Evolutionary conservation across 2,888 invertebrate species (phyloP), one percentile per base, ranked within the genome.

Genomic region (Drosophila subquinaria): DNA sequence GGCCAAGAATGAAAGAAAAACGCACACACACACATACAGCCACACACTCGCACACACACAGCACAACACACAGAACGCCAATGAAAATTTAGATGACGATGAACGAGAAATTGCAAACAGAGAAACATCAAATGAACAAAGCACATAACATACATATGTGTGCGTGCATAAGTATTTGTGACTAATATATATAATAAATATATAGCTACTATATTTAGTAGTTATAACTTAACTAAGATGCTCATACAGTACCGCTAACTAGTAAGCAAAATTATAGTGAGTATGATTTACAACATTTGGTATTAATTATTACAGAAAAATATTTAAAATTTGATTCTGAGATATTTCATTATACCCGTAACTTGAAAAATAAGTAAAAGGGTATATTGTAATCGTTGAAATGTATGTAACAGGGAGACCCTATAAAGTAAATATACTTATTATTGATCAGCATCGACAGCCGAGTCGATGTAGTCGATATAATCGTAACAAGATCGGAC

Each of bases 61-160:
- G 45, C 65, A 69, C 76, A 76, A 61, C 69, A 56, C 73, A 67
- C 73, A 69, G 45, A 69, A 69, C 64, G 64, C 73, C 76, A 67
- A 73, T 78, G 82, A 77, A 88, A 83, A 83, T 83, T 88, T 75
- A 83, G 73, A 77, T 78, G 76, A 65, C 65, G 75, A 38, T 55
- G 66, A 67, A 67, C 57, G 50, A 65, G 73, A 62, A 78, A 68
- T 62, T 77, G 67, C 73, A 40, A 73, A 60, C 42, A 30, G 52
- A 57, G 60, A 15, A 48, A 38, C 38, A 30, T 38, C 36, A 59
- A 69, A 75, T 53, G 45, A 47, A 65, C 30, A 53, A 15, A 4
- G 9, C 23, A 66, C 48, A 53, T 60, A 67, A 53, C 60, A 47
- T 17, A 40, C 27, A 59, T 20, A 42, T 43, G 17, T 17, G 17